These are phyloP conservation scores for Trachelus iudaicus DNA, from an alignment of 2,888 invertebrate genomes.

Conservation along the genomic window DNA sequence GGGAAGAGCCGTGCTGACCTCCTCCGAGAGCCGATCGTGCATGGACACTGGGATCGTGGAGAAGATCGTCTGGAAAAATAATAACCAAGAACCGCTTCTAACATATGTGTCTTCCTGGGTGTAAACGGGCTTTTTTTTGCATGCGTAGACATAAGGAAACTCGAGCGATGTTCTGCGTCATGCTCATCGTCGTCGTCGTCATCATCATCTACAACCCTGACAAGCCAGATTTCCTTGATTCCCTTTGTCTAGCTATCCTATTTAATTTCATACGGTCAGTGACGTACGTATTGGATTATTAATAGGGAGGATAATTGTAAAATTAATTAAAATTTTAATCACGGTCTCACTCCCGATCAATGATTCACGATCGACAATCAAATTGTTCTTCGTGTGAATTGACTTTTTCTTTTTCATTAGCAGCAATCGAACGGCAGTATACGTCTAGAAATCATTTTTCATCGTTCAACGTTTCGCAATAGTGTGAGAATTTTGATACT, in stretches of 20 bases:
- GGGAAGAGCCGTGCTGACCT: conserved; percentile 34
- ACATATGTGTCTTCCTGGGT: neutral
- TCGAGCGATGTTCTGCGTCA: neutral
- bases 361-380: neutral
- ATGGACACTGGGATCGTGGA: conserved; percentile 29
- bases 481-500: neutral
- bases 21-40: conserved; percentile 34
- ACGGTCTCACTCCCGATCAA: neutral
- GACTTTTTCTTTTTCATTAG: neutral
- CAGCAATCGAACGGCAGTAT: neutral
- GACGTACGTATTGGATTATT: neutral
- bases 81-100: neutral
- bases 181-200: neutral
- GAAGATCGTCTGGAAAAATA: neutral
- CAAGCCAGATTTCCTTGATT: neutral
- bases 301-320: neutral
- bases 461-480: neutral
- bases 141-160: neutral
- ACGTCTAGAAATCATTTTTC: neutral
- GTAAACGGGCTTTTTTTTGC: neutral
- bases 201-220: neutral
- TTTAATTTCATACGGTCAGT: neutral
- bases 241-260: neutral
- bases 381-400: neutral
- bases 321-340: neutral